Evolutionary conservation across 2,888 invertebrate species (phyloP).

Genomic region (Dascillus cervinus): DNA sequence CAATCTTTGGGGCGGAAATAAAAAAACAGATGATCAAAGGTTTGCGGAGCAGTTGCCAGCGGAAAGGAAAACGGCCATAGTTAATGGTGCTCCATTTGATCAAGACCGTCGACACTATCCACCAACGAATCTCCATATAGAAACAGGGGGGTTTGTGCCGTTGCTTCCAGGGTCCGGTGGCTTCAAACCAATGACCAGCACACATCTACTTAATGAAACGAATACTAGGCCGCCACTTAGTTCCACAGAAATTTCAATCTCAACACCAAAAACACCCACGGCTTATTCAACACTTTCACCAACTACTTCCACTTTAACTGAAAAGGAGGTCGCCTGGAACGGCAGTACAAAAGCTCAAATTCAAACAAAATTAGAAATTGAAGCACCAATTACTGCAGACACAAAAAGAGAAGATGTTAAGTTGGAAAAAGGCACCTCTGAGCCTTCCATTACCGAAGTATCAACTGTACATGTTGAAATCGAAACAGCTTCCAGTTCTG

Average conservation of each 20-base stretch:
- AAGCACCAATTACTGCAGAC: conserved; percentile 1
- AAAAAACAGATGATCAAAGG: conserved; percentile 35
- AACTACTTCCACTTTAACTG: not conserved
- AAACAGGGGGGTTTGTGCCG: conserved; percentile 72
- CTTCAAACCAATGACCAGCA: conserved; percentile 60
- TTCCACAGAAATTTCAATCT: not conserved
- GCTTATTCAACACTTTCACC: not conserved
- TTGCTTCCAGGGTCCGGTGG: conserved; percentile 66
- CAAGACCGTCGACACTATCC: conserved; percentile 37
- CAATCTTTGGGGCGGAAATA: conserved; percentile 46
- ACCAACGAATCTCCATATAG: conserved; percentile 54
- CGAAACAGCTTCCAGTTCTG: conserved; percentile 5
- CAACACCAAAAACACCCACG: not conserved
- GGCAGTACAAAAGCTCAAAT: conserved; percentile 4
- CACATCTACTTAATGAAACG: conserved; percentile 18
- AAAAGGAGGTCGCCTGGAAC: no score
- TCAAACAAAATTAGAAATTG: conserved; percentile 6
- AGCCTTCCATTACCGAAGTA: not conserved
- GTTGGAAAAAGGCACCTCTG: not conserved
- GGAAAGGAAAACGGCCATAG: conserved; percentile 34
- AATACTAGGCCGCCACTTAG: conserved; percentile 10
- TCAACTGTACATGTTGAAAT: not conserved
- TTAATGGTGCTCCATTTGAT: conserved; percentile 24
- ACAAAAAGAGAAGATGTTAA: not conserved
- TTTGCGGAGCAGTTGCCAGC: conserved; percentile 18